These are phyloP conservation scores for Phylloscopus collybita DNA, from an alignment of 2,797 vertebrate species.

Conservation along the genomic window DNA sequence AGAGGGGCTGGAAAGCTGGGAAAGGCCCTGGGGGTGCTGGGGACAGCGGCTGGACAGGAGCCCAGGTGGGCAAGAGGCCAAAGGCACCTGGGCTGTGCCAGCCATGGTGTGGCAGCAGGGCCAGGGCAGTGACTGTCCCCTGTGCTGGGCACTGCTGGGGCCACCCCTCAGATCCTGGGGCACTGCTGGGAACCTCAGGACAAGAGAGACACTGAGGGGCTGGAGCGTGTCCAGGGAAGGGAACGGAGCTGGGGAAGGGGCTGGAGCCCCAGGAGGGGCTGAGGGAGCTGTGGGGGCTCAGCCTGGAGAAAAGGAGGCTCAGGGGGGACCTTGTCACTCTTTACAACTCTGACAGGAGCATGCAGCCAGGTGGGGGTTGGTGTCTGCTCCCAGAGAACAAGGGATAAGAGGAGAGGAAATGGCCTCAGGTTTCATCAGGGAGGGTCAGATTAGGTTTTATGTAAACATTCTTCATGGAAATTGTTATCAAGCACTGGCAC, in stretches of 20 bases:
- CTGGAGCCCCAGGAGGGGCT: neutral
- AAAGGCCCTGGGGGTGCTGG: neutral
- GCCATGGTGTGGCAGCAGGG: neutral
- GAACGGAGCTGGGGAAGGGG: fast-evolving
- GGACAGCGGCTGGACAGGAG: fast-evolving
- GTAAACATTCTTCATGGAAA: neutral
- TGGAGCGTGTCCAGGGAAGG: neutral
- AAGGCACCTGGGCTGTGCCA: neutral
- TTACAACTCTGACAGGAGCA: neutral
- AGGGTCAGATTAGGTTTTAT: neutral
- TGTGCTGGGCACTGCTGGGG: neutral
- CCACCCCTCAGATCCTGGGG: fast-evolving
- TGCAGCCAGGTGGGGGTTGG: fast-evolving
- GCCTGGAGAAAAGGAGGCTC: neutral
- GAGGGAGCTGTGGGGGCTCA: neutral
- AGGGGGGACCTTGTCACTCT: fast-evolving
- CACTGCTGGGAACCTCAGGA: neutral
- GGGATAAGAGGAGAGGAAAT: neutral
- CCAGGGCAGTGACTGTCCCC: neutral
- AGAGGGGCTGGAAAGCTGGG: neutral
- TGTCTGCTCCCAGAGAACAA: neutral
- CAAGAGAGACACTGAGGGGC: neutral
- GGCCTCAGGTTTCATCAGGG: neutral
- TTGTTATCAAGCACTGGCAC: neutral
- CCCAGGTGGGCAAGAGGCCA: neutral